Conservation (phyloP, 1,140 invertebrate genomes). For the Latrodectus geometricus region DNA sequence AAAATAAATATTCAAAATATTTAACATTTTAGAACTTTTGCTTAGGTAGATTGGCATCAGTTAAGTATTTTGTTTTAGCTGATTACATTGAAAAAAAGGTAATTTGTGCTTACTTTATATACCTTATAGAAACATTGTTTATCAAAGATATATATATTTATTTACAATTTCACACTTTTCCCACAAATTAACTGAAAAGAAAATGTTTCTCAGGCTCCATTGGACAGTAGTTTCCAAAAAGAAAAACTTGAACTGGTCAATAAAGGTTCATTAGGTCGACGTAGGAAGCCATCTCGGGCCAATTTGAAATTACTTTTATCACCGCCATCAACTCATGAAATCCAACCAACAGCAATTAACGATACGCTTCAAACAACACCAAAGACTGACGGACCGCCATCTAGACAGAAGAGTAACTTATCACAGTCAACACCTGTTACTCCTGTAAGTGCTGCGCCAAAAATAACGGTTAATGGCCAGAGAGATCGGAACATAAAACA, state of each 20-base stretch:
- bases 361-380: not conserved
- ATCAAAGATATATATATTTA: too few species aligned
- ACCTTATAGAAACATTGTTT: too few species aligned
- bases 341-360: not conserved
- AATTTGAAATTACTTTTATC: slow-evolving; percentile 40
- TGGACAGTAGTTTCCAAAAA: slow-evolving; percentile 58
- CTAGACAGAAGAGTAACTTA: too few species aligned
- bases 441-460: not conserved
- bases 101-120: too few species aligned
- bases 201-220: slow-evolving; percentile 19
- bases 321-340: not conserved
- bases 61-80: too few species aligned
- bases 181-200: not conserved
- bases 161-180: too few species aligned
- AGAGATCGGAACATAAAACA: not conserved
- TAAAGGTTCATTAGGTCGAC: slow-evolving; percentile 53
- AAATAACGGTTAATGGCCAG: not conserved
- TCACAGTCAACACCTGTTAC: too few species aligned
- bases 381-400: not conserved
- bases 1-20: not conserved
- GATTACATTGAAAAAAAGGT: too few species aligned
- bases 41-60: not conserved
- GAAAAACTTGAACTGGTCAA: slow-evolving; percentile 43
- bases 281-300: slow-evolving; percentile 42
- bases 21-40: not conserved